These are phyloP conservation scores for Caenorhabditis doughertyi DNA, from an alignment of 2,888 invertebrate species.

Conservation along the genomic window DNA sequence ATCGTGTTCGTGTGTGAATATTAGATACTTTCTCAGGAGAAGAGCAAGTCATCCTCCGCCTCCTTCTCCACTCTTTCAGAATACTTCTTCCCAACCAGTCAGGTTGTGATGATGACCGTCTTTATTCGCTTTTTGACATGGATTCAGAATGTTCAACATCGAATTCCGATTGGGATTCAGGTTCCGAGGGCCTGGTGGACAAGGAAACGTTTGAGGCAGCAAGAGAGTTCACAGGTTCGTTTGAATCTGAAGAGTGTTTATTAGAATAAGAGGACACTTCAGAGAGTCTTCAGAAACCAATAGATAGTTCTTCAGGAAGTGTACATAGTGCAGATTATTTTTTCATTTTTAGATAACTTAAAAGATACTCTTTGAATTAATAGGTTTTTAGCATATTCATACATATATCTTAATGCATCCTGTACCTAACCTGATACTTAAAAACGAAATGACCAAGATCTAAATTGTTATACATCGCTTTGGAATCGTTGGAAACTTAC, in stretches of 20 bases:
- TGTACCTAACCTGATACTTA: too few species aligned
- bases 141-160: constrained; percentile 21
- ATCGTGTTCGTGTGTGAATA: constrained; percentile 54
- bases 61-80: constrained; percentile 24
- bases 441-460: too few species aligned
- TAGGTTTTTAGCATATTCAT: too few species aligned
- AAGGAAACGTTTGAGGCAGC: constrained; percentile 22
- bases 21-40: neutral
- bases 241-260: constrained; percentile 28
- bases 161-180: neutral
- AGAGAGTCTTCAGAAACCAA: constrained; percentile 23
- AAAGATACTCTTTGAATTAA: too few species aligned
- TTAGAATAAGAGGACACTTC: constrained; percentile 7
- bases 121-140: constrained; percentile 15
- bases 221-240: constrained; percentile 56
- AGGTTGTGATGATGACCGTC: neutral
- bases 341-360: too few species aligned
- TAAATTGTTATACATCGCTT: too few species aligned
- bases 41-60: constrained; percentile 5
- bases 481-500: too few species aligned
- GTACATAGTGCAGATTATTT: too few species aligned
- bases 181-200: constrained; percentile 16
- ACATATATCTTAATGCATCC: too few species aligned
- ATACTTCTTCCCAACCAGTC: neutral
- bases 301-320: neutral